Conservation (phyloP, 2,888 invertebrate genomes). For the Amphipyra tragopoginis region DNA sequence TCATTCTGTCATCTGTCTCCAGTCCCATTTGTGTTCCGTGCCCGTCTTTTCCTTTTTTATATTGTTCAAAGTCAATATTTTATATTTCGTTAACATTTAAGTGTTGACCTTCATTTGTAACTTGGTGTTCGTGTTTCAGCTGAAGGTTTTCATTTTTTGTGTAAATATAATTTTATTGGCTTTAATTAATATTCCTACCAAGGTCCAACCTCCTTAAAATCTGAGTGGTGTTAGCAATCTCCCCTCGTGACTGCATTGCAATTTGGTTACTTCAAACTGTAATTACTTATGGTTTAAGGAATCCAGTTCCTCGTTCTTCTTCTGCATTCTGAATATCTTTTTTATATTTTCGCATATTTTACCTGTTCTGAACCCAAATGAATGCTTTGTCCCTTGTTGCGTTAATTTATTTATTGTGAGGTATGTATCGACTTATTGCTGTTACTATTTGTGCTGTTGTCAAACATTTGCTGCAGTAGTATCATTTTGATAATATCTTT, state of each 20-base stretch:
- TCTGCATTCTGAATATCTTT: slow-evolving; percentile 72
- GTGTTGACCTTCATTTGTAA: slow-evolving; percentile 80
- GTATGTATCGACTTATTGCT: slow-evolving; percentile 62
- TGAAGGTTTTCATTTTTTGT: slow-evolving; percentile 75
- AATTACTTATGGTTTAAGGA: slow-evolving; percentile 89
- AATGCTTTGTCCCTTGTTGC: slow-evolving; percentile 63
- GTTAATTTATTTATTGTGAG: slow-evolving; percentile 62
- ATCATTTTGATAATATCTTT: slow-evolving; percentile 8
- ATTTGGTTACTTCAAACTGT: slow-evolving; percentile 90
- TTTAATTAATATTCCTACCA: slow-evolving; percentile 67
- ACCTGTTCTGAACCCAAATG: slow-evolving; percentile 61
- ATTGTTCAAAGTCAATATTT: slow-evolving; percentile 72
- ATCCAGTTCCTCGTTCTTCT: slow-evolving; percentile 88
- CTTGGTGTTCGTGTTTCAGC: slow-evolving; percentile 66
- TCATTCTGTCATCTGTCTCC: slow-evolving; percentile 62
- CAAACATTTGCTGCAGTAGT: slow-evolving; percentile 49
- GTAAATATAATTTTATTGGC: slow-evolving; percentile 67
- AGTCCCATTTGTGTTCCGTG: slow-evolving; percentile 55
- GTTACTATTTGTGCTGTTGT: slow-evolving; percentile 42
- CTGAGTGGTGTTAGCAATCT: slow-evolving; percentile 87
- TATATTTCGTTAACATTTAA: slow-evolving; percentile 60
- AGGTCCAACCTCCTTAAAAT: slow-evolving; percentile 55
- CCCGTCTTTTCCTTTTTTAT: slow-evolving; percentile 62
- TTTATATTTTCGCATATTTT: slow-evolving; percentile 53
- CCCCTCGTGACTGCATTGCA: slow-evolving; percentile 91